Evolutionary conservation across 2,113 vertebrate genomes (phyloP), one percentile per base, ranked within the genome.

Genomic region (Sinosuthora webbiana): DNA sequence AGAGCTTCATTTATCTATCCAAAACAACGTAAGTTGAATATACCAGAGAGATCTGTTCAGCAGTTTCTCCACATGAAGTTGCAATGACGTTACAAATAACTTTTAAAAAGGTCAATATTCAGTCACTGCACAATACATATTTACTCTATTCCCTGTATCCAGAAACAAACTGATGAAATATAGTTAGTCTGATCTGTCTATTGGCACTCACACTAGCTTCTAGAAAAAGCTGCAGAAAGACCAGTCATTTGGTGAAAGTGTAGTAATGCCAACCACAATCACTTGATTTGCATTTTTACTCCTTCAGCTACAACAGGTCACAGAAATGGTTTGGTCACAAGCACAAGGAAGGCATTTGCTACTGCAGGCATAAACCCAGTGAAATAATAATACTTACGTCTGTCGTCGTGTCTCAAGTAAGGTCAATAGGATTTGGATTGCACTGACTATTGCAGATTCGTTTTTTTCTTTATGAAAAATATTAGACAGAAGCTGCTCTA

Each of bases 381-480:
- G 13, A 70, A 91, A 25, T 56, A 84, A 56, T 2, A 63, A 30
- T 22, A 91, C 99, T 97, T 98, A 99, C 99, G 99, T 99, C 93
- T 99, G 99, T 89, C 99, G 98, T 69, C 99, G 98, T 6, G 99
- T 99, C 98, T 99, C 99, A 87, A 99, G 99, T 89, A 99, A 97
- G 19, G 99, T 99, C 93, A 99, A 97, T 4, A 99, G 97, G 88
- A 99, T 99, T 98, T 99, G 99, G 95, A 99, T 99, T 57, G 99
- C 99, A 95, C 99, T 99, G 98, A 99, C 99, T 64, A 99, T 99
- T 28, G 99, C 99, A 16, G 99, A 99, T 85, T 99, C 99, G 52
- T 99, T 99, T 96, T 99, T 99, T 95, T 99, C 99, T 97, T 99
- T 99, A 95, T 99, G 99, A 74, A 99, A 99, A 93, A 99, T 99